Conservation (phyloP, 2,888 invertebrate species). For the Xylota segnis region DNA sequence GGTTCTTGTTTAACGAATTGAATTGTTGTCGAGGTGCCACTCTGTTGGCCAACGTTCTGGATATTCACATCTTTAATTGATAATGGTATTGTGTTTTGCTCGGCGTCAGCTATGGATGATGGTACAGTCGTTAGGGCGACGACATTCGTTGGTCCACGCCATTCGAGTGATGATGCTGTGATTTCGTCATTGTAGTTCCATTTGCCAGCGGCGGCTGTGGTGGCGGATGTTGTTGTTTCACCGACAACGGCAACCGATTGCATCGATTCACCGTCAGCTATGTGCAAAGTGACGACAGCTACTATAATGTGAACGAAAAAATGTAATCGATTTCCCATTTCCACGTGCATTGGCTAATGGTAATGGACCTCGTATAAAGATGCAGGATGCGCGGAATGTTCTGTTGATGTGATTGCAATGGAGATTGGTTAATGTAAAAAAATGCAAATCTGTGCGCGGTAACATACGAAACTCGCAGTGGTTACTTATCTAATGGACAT, state of each 20-base stretch:
- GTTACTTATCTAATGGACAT: slow-evolving; percentile 7
- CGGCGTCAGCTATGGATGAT: not conserved
- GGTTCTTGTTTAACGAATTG: slow-evolving; percentile 24
- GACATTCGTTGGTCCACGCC: not conserved
- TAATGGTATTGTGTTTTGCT: slow-evolving; percentile 13
- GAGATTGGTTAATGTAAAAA: not conserved
- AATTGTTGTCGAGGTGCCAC: slow-evolving; percentile 34
- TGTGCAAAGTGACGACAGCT: slow-evolving; percentile 41
- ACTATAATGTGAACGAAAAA: slow-evolving; percentile 42
- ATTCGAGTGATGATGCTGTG: not conserved
- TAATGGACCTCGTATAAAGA: slow-evolving; percentile 1
- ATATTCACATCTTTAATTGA: not conserved
- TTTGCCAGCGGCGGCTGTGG: not conserved
- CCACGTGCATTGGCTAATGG: slow-evolving; percentile 56
- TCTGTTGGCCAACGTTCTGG: slow-evolving; percentile 3
- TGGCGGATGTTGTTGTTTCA: slow-evolving; percentile 27
- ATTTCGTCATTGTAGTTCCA: slow-evolving; percentile 25
- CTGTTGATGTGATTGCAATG: slow-evolving; percentile 23
- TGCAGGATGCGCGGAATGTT: not conserved
- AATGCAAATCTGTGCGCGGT: not conserved
- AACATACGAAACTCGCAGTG: not conserved
- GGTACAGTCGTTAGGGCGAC: slow-evolving; percentile 4
- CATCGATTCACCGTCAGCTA: slow-evolving; percentile 41
- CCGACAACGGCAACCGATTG: slow-evolving; percentile 22
- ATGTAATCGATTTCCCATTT: slow-evolving; percentile 65